Conservation (phyloP, 2,113 vertebrate species). For the Corvus moneduloides region DNA sequence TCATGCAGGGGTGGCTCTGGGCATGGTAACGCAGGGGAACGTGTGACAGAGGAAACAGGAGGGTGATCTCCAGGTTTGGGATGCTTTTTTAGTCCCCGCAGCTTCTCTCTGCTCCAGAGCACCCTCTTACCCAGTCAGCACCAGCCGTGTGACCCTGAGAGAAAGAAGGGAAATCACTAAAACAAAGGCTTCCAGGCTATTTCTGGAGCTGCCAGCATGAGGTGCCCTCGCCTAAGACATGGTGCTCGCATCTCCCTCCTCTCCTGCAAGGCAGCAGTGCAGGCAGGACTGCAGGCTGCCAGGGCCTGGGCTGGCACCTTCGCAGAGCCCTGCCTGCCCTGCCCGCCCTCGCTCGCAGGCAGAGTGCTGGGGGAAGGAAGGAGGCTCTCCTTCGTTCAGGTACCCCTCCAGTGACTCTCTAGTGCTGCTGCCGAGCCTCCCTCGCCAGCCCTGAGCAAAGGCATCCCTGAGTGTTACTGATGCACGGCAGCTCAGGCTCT, state of each 20-base stretch:
- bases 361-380: neutral
- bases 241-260: neutral
- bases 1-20: neutral
- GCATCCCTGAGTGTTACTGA: neutral
- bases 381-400: accelerated
- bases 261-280: neutral
- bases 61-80: neutral
- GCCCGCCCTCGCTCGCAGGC: neutral
- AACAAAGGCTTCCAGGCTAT: constrained; percentile 57
- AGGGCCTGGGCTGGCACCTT: constrained; percentile 11
- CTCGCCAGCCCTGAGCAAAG: neutral
- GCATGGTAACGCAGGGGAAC: neutral
- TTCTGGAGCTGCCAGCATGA: constrained; percentile 65
- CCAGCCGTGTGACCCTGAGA: neutral
- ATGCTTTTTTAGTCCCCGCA: neutral
- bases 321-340: neutral
- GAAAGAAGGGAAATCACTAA: neutral
- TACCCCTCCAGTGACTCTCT: neutral
- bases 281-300: constrained; percentile 48
- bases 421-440: neutral
- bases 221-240: constrained; percentile 68
- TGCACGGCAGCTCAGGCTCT: neutral
- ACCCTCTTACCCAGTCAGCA: neutral
- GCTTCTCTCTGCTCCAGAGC: neutral
- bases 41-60: neutral